These are phyloP conservation scores for Gymnocheta viridis DNA, from an alignment of 2,888 invertebrate species.

Conservation along the genomic window DNA sequence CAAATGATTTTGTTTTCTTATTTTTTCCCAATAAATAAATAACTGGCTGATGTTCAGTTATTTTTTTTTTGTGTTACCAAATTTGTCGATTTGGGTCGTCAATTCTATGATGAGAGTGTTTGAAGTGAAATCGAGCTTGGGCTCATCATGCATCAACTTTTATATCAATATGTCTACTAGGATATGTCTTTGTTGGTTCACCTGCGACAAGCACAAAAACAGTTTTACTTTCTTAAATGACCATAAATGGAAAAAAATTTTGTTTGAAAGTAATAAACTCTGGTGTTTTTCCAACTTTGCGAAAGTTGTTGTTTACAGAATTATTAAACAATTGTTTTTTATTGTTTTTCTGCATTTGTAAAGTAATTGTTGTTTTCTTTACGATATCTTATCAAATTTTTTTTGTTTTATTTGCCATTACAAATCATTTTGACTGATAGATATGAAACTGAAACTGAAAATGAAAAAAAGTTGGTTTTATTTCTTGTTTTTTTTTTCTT, in stretches of 20 bases:
- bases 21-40: not conserved
- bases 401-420: conserved; percentile 12
- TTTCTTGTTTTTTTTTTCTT: not conserved
- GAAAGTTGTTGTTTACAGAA: conserved; percentile 56
- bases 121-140: conserved; percentile 11
- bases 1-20: not conserved
- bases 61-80: conserved; percentile 14
- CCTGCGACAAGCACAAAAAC: not conserved
- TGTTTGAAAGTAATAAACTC: conserved; percentile 4
- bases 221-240: conserved; percentile 56
- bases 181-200: conserved; percentile 38
- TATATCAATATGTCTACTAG: conserved; percentile 8
- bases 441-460: conserved; percentile 38
- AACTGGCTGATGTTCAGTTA: not conserved
- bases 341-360: conserved; percentile 17
- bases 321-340: conserved; percentile 17
- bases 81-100: conserved; percentile 57
- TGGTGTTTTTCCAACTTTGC: conserved; percentile 10
- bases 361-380: conserved; percentile 36
- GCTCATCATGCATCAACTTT: not conserved
- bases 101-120: conserved; percentile 39
- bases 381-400: conserved; percentile 43
- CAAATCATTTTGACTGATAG: conserved; percentile 48
- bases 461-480: conserved; percentile 10
- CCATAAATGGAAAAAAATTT: conserved; percentile 12